Evolutionary conservation across 1,140 invertebrate species (phyloP), one percentile per base, ranked within the genome.

Genomic region (Bombus waltoni): DNA sequence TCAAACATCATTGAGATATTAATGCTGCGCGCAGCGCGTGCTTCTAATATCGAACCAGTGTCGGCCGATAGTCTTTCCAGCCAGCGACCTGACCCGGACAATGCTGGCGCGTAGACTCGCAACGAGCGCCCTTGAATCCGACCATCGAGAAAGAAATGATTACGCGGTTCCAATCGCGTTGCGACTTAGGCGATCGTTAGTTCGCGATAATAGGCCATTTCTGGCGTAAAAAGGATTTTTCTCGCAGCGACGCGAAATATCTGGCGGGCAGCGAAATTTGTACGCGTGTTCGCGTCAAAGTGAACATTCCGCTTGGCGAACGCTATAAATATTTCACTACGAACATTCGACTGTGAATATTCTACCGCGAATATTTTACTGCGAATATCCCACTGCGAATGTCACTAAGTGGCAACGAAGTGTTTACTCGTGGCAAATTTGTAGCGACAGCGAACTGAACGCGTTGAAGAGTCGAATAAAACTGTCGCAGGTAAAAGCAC

Each of bases 171-270:
- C 57, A 28, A 25, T 25, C 11, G 53, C n/a, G 81, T 83, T 83
- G 57, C 42, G 66, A 88, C 38, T 88, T 85, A 85, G 73, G 40
- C 82, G 79, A 85, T 82, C 28, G 35, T 59, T 44, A 66, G n/a
- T 40, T 44, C 28, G 47, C 3, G 87, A 59, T 53, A 84, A 57
- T n/a, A 11, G 47, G 47, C 59, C 25, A 25, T 18, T 35, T 13
- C 35, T 65, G 66, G 40, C 72, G 77, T 81, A 32, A 32, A 32
- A 66, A 3, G 65, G 15, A 18, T 3, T 35, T 32, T 66, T 66
- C n/a, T 62, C 59, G 3, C 28, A n/a, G 25, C 57, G 9, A 28
- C 25, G 57, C 57, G 57, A 59, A 59, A 59, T 25, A 28, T 28
- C 28, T 59, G 57, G 25, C 1, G 57, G 25, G 10, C 25, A 59